Conservation (phyloP, 1,140 invertebrate species). For the Thaumatotibia leucotreta region DNA sequence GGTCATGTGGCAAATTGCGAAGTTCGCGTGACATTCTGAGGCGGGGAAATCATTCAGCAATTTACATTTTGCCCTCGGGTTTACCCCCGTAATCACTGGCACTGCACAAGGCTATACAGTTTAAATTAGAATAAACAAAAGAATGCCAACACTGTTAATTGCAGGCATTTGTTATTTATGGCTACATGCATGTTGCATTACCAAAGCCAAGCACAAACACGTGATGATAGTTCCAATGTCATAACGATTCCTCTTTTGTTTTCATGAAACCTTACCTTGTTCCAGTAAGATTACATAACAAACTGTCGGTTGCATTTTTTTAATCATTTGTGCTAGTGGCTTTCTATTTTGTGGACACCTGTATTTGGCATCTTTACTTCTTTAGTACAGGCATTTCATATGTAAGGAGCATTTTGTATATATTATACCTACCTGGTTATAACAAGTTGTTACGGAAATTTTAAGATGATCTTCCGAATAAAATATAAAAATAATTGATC, state of each 20-base stretch:
- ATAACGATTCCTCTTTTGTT: not conserved
- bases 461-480: too few species aligned
- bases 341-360: too few species aligned
- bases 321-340: not conserved
- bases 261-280: too few species aligned
- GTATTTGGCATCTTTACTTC: too few species aligned
- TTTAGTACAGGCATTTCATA: too few species aligned
- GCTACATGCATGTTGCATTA: not conserved
- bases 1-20: conserved; percentile 39
- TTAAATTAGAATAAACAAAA: conserved; percentile 14
- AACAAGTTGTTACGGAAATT: too few species aligned
- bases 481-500: too few species aligned
- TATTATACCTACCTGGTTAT: too few species aligned
- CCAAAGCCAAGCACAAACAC: not conserved
- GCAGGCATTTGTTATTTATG: not conserved
- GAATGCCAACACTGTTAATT: conserved; percentile 16
- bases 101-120: not conserved
- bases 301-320: not conserved
- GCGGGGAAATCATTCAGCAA: conserved; percentile 30
- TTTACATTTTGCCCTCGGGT: conserved; percentile 19
- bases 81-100: conserved; percentile 12
- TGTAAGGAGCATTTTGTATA: too few species aligned
- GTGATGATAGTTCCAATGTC: not conserved
- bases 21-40: conserved; percentile 40
- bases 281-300: not conserved